These are phyloP conservation scores for Idaea aversata DNA, from an alignment of 2,888 invertebrate species.

Conservation along the genomic window DNA sequence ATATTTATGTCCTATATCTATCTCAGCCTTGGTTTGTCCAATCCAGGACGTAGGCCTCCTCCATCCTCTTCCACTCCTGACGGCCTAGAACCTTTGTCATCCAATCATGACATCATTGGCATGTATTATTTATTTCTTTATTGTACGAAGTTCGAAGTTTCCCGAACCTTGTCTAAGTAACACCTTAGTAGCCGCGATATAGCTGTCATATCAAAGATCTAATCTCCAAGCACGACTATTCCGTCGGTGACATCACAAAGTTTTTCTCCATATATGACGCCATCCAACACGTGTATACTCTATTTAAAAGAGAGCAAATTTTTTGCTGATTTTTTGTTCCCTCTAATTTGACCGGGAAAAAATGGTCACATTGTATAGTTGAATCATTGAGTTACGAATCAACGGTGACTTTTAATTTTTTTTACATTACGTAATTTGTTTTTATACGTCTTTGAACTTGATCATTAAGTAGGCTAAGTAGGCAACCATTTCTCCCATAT, in stretches of 20 bases:
- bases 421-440: not conserved
- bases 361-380: conserved; percentile 27
- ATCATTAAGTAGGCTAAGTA: not conserved
- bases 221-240: not conserved
- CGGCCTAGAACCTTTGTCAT: too few relatives aligned
- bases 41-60: too few relatives aligned
- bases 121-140: too few relatives aligned
- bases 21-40: too few relatives aligned
- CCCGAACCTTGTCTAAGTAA: not conserved
- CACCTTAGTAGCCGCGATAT: not conserved
- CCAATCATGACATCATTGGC: too few relatives aligned
- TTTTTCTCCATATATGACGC: not conserved
- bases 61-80: too few relatives aligned
- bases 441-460: not conserved
- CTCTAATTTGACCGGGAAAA: conserved; percentile 37
- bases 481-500: not conserved
- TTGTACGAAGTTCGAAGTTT: too few relatives aligned
- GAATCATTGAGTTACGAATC: not conserved
- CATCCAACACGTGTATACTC: conserved; percentile 52
- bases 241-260: not conserved
- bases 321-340: conserved; percentile 40
- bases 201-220: not conserved
- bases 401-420: not conserved
- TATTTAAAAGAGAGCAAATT: conserved; percentile 62
- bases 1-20: too few relatives aligned